Base-by-base conservation (phyloP, 2,113 vertebrate species). In the Crotalus helleri region DNA sequence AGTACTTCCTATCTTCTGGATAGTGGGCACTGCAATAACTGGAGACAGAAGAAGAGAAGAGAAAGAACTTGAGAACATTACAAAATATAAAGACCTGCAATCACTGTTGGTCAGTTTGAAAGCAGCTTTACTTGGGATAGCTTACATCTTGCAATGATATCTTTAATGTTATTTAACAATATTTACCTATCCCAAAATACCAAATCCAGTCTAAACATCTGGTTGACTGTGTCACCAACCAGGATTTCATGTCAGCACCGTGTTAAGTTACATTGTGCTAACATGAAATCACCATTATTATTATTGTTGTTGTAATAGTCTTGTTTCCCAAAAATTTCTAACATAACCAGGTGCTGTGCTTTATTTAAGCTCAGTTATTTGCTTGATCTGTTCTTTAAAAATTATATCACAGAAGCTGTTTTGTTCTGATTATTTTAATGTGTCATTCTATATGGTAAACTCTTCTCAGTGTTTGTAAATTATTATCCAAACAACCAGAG, bases 401-500 rank as follows among this genome's bases (percentile, higher is more conserved):
- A 91, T 90, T 94, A 91, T 93, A 55, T 74, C 2, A 69, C 2
- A 91, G 0, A 49, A 57, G 24, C 39, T 91, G 44, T 12, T 92
- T 95, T 85, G 57, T 7, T 92, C 91, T 92, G 33, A 4, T 90
- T 10, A 93, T 90, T 92, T 93, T 87, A 93, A 95, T 92, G 93
- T 94, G 23, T 26, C 86, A 15, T 49, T 1, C 85, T 95, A 91
- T 93, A 26, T 4, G 1, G 8, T 87, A 94, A 95, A 95, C 85
- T 91, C 5, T 1, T 89, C 19, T 69, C 69, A 91, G 5, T 4
- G 4, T 89, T 97, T 89, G 95, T 97, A 97, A 98, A 98, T 92
- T 96, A 94, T 89, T 89, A 89, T 4, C 44, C 49, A 92, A 92
- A 93, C 0, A 26, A 5, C 89, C 85, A 98, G 98, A 97, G 97